Evolutionary conservation across 2,113 vertebrate species (phyloP).

Genomic region (Xiphias gladius): DNA sequence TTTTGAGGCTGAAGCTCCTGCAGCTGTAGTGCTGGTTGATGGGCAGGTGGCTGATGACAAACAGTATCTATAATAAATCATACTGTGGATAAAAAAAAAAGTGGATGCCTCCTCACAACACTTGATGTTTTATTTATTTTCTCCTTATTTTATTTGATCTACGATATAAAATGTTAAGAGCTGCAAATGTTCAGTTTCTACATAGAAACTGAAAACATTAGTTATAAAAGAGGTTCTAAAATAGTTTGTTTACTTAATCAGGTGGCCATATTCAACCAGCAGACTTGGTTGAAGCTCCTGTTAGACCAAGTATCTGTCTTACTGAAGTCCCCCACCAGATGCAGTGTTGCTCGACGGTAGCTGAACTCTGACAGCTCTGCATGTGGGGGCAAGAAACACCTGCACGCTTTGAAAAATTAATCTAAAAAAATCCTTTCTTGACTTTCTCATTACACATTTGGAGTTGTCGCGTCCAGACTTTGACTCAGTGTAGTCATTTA

Average conservation of each 20-base stretch:
- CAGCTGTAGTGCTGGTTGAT: constrained; percentile 3
- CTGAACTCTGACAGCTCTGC: too few relatives aligned
- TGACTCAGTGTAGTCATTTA: neutral
- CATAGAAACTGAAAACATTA: neutral
- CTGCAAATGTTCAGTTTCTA: neutral
- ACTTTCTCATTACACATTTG: neutral
- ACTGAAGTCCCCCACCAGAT: too few relatives aligned
- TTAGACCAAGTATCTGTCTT: too few relatives aligned
- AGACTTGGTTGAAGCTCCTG: too few relatives aligned
- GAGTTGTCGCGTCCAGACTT: neutral
- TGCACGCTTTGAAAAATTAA: too few relatives aligned
- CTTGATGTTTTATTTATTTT: neutral
- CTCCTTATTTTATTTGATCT: neutral
- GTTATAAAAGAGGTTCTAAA: neutral
- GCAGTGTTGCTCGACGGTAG: too few relatives aligned
- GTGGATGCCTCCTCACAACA: neutral
- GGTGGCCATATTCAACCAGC: too few relatives aligned
- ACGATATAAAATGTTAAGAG: neutral
- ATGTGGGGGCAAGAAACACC: too few relatives aligned
- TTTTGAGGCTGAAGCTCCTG: neutral
- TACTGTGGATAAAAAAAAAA: too few relatives aligned
- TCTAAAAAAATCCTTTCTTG: too few relatives aligned
- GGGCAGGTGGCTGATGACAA: neutral
- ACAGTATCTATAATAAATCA: constrained; percentile 13
- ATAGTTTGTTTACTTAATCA: too few relatives aligned